These are phyloP conservation scores for Mycetomoellerius zeteki DNA, from an alignment of 1,140 invertebrate species.

Conservation along the genomic window DNA sequence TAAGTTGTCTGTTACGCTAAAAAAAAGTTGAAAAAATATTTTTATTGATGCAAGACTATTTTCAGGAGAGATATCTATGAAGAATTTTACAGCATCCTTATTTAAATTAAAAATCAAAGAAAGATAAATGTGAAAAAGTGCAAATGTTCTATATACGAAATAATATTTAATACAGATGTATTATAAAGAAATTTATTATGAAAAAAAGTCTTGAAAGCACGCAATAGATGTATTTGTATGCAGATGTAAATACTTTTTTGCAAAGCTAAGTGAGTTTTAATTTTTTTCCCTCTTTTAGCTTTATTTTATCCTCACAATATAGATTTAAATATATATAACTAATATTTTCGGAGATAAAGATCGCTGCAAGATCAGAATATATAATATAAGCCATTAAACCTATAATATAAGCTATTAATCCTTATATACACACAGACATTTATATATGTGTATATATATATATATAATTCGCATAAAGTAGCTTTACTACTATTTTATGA, in stretches of 20 bases:
- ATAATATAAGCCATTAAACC: neutral
- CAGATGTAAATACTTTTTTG: neutral
- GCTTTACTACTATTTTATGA: slow-evolving; percentile 10
- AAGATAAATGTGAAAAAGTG: neutral
- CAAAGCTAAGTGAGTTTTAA: neutral
- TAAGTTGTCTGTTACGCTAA: neutral
- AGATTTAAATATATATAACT: slow-evolving; percentile 10
- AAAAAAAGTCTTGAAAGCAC: neutral
- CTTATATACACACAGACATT: neutral
- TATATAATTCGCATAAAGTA: slow-evolving; percentile 1
- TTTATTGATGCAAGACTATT: neutral
- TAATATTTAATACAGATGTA: neutral
- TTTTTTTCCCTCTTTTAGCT: neutral
- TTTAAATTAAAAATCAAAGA: slow-evolving; percentile 16
- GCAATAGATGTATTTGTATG: neutral
- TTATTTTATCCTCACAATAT: neutral
- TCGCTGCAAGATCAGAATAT: neutral
- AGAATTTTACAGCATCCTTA: neutral
- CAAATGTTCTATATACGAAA: neutral
- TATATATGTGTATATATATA: neutral
- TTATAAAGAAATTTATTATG: neutral
- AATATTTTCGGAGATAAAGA: slow-evolving; percentile 18
- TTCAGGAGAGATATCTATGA: neutral
- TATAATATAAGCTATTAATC: neutral
- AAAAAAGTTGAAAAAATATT: neutral